These are phyloP conservation scores for Zygogramma bicolorata DNA, from an alignment of 2,888 invertebrate genomes.

Conservation along the genomic window DNA sequence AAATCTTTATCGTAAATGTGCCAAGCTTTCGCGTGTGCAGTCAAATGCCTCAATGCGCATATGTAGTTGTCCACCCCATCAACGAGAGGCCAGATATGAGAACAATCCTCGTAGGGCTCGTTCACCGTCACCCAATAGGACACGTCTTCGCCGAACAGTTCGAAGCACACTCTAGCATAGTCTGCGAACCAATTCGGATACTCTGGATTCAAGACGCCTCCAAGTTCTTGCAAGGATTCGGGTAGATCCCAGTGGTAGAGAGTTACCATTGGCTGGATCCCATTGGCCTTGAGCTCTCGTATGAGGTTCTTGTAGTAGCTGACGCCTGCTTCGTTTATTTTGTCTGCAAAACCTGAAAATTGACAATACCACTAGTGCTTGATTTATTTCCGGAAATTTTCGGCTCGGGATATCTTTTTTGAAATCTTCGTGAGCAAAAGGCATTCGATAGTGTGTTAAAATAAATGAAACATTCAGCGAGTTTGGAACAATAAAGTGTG, in stretches of 20 bases:
- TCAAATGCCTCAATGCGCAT: constrained; percentile 73
- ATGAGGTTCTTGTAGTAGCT: constrained; percentile 15
- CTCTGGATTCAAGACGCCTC: constrained; percentile 28
- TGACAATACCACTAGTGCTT: too few relatives aligned
- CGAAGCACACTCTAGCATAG: constrained; percentile 69
- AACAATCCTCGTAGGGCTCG: constrained; percentile 65
- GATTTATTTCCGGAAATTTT: too few relatives aligned
- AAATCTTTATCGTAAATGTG: constrained; percentile 72
- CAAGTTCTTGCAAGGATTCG: constrained; percentile 57
- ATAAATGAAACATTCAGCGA: too few relatives aligned
- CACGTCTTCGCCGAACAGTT: constrained; percentile 60
- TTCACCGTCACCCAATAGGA: constrained; percentile 71
- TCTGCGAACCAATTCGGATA: constrained; percentile 66
- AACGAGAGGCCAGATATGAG: too few relatives aligned
- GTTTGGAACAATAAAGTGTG: too few relatives aligned
- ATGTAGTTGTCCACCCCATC: constrained; percentile 73
- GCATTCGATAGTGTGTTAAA: too few relatives aligned
- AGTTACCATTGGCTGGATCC: constrained; percentile 8
- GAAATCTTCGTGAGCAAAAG: too few relatives aligned
- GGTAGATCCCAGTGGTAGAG: constrained; percentile 10
- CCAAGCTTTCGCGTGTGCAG: constrained; percentile 76
- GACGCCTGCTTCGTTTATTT: constrained; percentile 6
- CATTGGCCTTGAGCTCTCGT: constrained; percentile 7
- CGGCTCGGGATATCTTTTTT: too few relatives aligned
- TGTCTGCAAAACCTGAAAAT: not conserved